These are phyloP conservation scores for Anolis sagrei DNA, from an alignment of 2,113 vertebrate genomes.

Conservation along the genomic window DNA sequence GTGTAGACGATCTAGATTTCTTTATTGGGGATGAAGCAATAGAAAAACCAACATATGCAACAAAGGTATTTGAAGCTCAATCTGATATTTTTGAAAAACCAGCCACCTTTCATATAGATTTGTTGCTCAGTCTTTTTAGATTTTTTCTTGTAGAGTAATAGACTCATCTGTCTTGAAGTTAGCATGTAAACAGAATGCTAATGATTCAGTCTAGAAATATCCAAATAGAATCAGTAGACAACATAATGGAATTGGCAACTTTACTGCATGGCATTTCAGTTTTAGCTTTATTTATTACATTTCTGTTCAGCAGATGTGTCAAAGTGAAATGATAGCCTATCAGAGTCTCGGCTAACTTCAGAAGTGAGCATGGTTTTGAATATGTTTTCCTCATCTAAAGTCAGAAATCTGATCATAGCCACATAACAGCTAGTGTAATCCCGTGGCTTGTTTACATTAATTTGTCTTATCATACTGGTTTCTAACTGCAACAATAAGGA, in stretches of 20 bases:
- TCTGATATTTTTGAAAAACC: slow-evolving; percentile 23
- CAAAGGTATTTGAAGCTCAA: slow-evolving; percentile 84
- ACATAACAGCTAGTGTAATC: not conserved
- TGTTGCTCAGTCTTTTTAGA: not conserved
- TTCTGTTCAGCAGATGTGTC: not conserved
- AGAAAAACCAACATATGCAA: slow-evolving; percentile 96
- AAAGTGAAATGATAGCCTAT: not conserved
- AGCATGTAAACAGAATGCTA: not conserved
- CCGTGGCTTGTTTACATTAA: not conserved
- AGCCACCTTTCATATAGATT: not conserved
- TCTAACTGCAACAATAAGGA: not conserved
- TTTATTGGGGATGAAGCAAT: slow-evolving; percentile 98
- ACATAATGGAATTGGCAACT: not conserved
- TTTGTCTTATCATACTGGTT: not conserved
- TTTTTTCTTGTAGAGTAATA: not conserved
- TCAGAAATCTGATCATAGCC: not conserved
- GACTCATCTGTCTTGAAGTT: not conserved
- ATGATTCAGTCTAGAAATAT: not conserved
- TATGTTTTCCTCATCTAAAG: not conserved
- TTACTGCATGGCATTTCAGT: not conserved
- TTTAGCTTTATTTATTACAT: not conserved
- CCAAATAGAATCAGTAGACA: not conserved
- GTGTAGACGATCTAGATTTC: slow-evolving; percentile 98
- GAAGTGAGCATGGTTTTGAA: not conserved
- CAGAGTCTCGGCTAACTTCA: not conserved